Base-by-base conservation (phyloP, 2,888 invertebrate species). In the Oeneis ivallda region DNA sequence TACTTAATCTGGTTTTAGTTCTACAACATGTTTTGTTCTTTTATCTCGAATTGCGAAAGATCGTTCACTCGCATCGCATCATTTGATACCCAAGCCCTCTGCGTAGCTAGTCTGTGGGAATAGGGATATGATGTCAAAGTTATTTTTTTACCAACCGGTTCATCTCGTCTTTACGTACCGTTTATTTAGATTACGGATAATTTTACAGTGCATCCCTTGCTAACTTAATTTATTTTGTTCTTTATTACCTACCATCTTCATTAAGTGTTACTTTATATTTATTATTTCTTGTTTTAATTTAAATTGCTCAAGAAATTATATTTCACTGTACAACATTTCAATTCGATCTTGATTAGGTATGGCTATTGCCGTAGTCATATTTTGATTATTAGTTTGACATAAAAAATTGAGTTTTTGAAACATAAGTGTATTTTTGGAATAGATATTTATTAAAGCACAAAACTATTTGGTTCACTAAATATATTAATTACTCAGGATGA, bases 111-210 rank as follows among this genome's bases (percentile, higher is more conserved):
- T 70, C 79, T 85, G 81, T 84, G 86, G 81, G 82, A 86, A 87
- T 84, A 85, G 83, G 83, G 83, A 81, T 86, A 82, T 83, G 83
- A 84, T 85, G 83, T 83, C 85, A 86, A 78, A 78, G 71, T 75
- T 74, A 72, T 77, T 77, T 79, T 80, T 72, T 73, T 73, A 67
- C 67, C 64, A 66, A 74, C 75, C 74, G 66, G 73, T 66, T 66
- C 61, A 61, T 72, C 73, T 71, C 67, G 75, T 72, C 71, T 70
- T 72, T 72, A 71, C 75, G 75, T 82, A 76, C 80, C 80, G 81
- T 82, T 82, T 81, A 78, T 79, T 84, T 79, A 79, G 78, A 84
- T 84, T 81, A 75, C 77, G 67, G 67, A 68, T 67, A 56, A 56
- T 68, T 68, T 62, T 58, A 53, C 52, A 62, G 41, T 64, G 59